phyloP scores from a whole-genome alignment of 2,113 vertebrate species.

The Hypomesus transpacificus region DNA sequence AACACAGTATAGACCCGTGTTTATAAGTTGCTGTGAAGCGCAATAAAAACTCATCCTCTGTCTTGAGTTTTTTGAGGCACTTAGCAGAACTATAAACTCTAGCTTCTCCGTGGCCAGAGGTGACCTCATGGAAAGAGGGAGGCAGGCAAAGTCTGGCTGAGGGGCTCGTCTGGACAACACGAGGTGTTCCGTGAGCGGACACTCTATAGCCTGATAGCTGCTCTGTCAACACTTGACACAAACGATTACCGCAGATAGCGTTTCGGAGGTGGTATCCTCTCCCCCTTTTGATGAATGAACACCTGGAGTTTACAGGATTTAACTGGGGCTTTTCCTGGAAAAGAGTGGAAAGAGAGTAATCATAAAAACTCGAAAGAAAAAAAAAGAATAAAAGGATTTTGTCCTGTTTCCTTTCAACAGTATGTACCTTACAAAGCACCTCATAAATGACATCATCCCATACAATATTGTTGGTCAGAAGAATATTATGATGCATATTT shows the following conservation, averaged over 20 bases:
- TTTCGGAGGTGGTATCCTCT: background rate
- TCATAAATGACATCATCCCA: background rate
- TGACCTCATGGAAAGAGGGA: conserved; percentile 47
- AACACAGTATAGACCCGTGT: conserved; percentile 9
- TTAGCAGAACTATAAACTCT: conserved; percentile 42
- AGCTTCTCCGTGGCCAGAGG: conserved; percentile 36
- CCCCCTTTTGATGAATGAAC: background rate
- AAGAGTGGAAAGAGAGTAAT: background rate
- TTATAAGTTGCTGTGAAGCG: conserved; percentile 26
- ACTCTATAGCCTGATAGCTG: conserved; percentile 20
- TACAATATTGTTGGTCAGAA: background rate
- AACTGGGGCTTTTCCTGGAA: background rate
- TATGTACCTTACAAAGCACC: background rate
- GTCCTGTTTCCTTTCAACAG: no score
- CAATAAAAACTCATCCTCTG: conserved; percentile 19
- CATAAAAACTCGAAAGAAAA: background rate
- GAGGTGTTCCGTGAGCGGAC: conserved; percentile 27
- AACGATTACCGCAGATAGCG: conserved; percentile 4
- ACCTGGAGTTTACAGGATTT: background rate
- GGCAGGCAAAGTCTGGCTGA: conserved; percentile 22
- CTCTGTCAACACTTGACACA: conserved; percentile 14
- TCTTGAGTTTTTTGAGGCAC: conserved; percentile 23
- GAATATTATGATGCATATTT: background rate
- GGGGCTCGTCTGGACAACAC: conserved; percentile 29
- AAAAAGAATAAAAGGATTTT: no score